Evolutionary conservation across 37 sponge, comb jelly and placozoan species (phyloP).

Genomic region (Petrosia ficiformis): DNA sequence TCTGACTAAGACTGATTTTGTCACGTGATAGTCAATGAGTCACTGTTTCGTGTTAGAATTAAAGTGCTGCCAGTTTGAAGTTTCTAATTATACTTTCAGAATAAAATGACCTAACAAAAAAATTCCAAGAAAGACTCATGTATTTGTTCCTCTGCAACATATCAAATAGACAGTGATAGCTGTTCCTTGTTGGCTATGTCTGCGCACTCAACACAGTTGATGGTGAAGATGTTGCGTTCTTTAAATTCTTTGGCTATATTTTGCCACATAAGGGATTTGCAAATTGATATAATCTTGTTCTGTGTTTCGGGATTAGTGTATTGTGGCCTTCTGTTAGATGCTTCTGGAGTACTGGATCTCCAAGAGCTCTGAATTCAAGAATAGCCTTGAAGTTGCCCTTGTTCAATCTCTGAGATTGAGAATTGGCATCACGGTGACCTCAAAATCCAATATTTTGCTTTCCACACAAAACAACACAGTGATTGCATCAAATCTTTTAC

Average conservation of each 20-base stretch:
- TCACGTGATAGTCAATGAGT: no score
- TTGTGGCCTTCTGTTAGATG: constrained; percentile 9
- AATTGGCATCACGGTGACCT: constrained; percentile 11
- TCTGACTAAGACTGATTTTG: no score
- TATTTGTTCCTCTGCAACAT: constrained; percentile 18
- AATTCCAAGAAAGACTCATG: constrained; percentile 6
- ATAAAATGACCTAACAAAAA: no score
- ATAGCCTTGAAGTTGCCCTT: constrained; percentile 30
- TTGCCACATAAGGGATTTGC: neutral
- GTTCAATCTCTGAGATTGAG: neutral
- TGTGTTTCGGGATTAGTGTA: constrained; percentile 15
- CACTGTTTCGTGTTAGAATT: no score
- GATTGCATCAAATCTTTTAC: constrained; percentile 5
- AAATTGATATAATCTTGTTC: constrained; percentile 5
- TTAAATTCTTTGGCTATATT: constrained; percentile 14
- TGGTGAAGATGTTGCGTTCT: constrained; percentile 1
- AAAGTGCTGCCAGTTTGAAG: no score
- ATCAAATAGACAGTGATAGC: constrained; percentile 8
- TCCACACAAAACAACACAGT: neutral
- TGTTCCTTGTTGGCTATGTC: constrained; percentile 12
- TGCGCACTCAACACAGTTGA: constrained; percentile 17
- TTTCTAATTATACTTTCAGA: no score
- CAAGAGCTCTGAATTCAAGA: constrained; percentile 15
- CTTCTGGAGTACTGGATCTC: constrained; percentile 11
- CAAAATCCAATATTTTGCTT: neutral